Conservation (phyloP, 2,888 invertebrate genomes). For the Invenusta paracnida region DNA sequence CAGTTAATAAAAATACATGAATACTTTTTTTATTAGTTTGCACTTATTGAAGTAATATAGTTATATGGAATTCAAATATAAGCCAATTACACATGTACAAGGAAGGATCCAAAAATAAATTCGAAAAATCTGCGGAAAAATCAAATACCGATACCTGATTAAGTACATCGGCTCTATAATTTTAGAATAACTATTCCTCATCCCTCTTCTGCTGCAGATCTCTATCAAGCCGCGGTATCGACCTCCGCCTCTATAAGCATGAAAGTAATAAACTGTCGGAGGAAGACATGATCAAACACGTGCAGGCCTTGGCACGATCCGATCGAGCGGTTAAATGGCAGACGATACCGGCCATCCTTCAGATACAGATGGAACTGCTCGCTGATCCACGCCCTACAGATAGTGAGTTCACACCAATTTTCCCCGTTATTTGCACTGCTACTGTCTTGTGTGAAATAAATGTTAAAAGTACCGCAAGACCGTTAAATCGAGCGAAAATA, state of each 20-base stretch:
- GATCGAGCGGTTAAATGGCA: background rate
- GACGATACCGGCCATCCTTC: background rate
- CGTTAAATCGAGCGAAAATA: too few species aligned
- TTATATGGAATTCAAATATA: too few species aligned
- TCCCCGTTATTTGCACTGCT: background rate
- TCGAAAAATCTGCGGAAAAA: too few species aligned
- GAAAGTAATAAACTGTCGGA: conserved; percentile 33
- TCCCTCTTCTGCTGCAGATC: background rate
- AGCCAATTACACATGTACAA: too few species aligned
- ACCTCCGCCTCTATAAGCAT: conserved; percentile 6
- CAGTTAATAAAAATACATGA: too few species aligned
- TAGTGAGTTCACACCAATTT: too few species aligned
- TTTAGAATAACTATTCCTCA: background rate
- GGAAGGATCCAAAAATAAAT: too few species aligned
- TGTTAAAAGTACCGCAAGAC: too few species aligned
- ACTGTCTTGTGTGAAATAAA: background rate
- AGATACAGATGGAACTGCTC: background rate
- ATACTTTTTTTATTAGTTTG: too few species aligned
- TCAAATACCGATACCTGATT: too few species aligned
- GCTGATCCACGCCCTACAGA: background rate
- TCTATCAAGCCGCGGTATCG: background rate
- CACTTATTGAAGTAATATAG: too few species aligned
- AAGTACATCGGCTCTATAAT: too few species aligned
- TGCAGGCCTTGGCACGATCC: background rate
- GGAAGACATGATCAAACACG: conserved; percentile 33